Evolutionary conservation across 2,113 vertebrate species (phyloP).

Genomic region (Arvicanthis niloticus): DNA sequence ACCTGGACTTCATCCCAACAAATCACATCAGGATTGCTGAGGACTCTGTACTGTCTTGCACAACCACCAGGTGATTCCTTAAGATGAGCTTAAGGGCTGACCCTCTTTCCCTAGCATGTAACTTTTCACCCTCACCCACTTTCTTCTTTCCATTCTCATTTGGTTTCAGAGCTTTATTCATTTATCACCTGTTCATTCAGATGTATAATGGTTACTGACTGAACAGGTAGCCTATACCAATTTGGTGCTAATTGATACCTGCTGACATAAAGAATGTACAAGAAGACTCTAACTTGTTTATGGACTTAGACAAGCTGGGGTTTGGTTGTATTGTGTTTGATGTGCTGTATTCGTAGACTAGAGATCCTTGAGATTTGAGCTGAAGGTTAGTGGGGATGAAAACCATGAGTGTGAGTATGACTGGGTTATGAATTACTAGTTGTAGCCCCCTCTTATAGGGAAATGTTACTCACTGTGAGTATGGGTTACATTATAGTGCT

Average conservation of each 20-base stretch:
- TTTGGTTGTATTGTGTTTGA: neutral
- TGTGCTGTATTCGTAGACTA: neutral
- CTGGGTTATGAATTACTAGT: no score
- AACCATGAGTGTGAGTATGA: no score
- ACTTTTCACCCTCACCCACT: neutral
- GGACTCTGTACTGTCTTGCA: no score
- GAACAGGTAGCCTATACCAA: no score
- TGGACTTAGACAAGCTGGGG: neutral
- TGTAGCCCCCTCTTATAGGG: no score
- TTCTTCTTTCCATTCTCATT: neutral
- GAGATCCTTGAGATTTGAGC: neutral
- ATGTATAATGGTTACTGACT: neutral
- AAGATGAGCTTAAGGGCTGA: neutral
- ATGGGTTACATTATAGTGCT: no score
- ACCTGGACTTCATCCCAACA: neutral
- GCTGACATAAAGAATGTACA: neutral
- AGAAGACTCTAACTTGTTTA: neutral
- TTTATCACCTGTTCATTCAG: neutral
- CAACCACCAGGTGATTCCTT: neutral
- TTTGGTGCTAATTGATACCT: neutral
- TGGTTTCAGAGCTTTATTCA: neutral
- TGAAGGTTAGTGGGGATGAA: neutral
- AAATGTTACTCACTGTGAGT: no score
- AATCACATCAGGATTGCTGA: neutral
- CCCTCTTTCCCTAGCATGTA: rapidly evolving